Evolutionary conservation across 2,113 vertebrate genomes (phyloP).

Genomic region (Hippoglossus stenolepis): DNA sequence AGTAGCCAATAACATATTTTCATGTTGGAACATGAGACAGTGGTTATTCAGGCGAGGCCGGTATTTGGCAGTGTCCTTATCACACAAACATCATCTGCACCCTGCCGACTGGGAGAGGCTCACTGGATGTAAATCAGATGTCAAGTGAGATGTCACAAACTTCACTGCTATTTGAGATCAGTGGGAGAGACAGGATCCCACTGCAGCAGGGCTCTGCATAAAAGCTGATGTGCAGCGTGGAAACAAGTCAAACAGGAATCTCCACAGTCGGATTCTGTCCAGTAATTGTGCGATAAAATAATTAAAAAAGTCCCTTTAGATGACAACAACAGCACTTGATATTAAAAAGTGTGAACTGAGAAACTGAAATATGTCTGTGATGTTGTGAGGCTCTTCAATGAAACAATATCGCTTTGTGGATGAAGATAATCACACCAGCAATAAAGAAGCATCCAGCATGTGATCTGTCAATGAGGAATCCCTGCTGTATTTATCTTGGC

Average conservation of each 20-base stretch:
- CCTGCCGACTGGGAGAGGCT: conserved; percentile 24
- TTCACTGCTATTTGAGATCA: conserved; percentile 6
- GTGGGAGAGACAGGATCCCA: neutral
- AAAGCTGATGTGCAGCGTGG: neutral
- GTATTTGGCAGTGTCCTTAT: conserved; percentile 50
- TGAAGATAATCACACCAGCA: neutral
- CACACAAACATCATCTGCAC: conserved; percentile 29
- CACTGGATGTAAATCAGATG: conserved; percentile 18
- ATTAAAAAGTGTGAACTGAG: neutral
- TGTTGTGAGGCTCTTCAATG: neutral
- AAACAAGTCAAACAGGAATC: conserved; percentile 24
- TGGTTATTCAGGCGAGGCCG: conserved; percentile 16
- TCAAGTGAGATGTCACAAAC: conserved; percentile 34
- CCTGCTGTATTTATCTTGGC: conserved; percentile 50
- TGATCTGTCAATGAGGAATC: conserved; percentile 26
- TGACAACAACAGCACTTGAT: neutral
- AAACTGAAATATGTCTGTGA: neutral
- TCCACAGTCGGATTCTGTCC: too few relatives aligned
- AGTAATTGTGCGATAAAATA: too few relatives aligned
- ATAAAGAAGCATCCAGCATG: conserved; percentile 10
- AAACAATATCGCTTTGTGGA: neutral
- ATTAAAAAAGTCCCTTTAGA: neutral
- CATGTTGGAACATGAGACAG: conserved; percentile 29
- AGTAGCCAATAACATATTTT: neutral
- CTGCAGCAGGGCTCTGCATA: neutral